Evolutionary conservation across 2,888 invertebrate species (phyloP), one percentile per base, ranked within the genome.

Genomic region (Dolichomitus sp.): DNA sequence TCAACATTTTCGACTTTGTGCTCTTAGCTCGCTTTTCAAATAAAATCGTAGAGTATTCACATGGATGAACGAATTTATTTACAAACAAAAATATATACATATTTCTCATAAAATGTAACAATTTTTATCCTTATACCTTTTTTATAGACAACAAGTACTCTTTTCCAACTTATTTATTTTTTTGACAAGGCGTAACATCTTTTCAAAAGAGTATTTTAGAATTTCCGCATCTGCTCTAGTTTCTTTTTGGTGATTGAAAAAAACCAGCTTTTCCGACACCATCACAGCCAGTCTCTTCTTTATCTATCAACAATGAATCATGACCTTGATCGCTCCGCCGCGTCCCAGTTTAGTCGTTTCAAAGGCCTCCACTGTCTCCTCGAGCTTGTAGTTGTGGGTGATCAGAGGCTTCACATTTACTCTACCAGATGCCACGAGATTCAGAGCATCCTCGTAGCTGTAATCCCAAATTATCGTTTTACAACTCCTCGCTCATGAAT

Each of bases 311-410:
- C 96, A 95, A 91, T 98, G 97, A 77, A 98, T 98, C 95, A 98
- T 97, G 87, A 98, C 97, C 94, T 99, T 99, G 89, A 99, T 97
- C 0, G 97, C 96, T 80, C 95, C 95, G 83, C 96, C 97, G 66
- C 95, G 94, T 1, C 97, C 97, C 68, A 95, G 95, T 84, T 96
- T 96, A 0, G 98, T 96, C 5, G 96, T 96, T 89, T 98, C 96
- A 93, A 99, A 99, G 0, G 99, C 99, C 90, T 97, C 95, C 7
- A 96, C 90, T 0, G 98, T 96, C 73, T 98, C 96, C 88, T 97
- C 97, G 14, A 98, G 94, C 83, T 94, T 94, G 94, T 95, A 98
- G 92, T 97, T 96, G 93, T 98, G 98, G 0, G 98, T 98, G 17
- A 98, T 96, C 82, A 98, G 94, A 6, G 97, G 96, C 91, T 97